Evolutionary conservation across 2,888 invertebrate species (phyloP).

Genomic region (Phragmatobia fuliginosa): DNA sequence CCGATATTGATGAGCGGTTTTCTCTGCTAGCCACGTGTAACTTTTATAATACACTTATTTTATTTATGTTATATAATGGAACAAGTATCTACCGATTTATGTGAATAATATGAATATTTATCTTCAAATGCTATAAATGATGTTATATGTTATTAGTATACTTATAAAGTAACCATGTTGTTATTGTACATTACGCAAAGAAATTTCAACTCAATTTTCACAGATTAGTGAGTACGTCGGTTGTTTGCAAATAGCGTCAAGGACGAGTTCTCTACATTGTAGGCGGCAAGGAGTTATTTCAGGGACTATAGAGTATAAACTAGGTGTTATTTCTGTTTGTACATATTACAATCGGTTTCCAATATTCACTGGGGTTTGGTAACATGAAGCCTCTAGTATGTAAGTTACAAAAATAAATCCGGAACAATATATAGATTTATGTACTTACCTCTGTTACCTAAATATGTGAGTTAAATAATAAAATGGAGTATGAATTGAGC

Average conservation of each 20-base stretch:
- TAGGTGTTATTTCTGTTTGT: background rate
- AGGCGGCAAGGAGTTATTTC: background rate
- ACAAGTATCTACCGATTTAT: slow-evolving; percentile 15
- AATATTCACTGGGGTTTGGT: background rate
- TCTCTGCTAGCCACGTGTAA: slow-evolving; percentile 3
- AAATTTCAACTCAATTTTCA: background rate
- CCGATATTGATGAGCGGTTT: background rate
- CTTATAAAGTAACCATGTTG: background rate
- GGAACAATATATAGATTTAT: background rate
- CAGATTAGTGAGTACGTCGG: background rate
- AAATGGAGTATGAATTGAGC: too few species aligned
- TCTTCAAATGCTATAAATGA: slow-evolving; percentile 3
- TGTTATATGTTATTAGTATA: slow-evolving; percentile 12
- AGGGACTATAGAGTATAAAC: background rate
- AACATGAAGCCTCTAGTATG: background rate
- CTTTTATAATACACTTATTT: slow-evolving; percentile 14
- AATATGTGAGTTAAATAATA: too few species aligned
- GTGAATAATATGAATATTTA: slow-evolving; percentile 6
- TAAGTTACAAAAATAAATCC: background rate
- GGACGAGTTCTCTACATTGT: slow-evolving; percentile 17
- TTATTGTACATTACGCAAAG: background rate
- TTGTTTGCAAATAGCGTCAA: slow-evolving; percentile 20
- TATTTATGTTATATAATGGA: slow-evolving; percentile 11
- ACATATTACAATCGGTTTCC: background rate
- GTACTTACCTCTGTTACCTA: too few species aligned